Percentiles rank a stretch among this genome's conserved stretches.
Conservation (phyloP, 2,797 vertebrate genomes). For the Vultur gryphus region DNA sequence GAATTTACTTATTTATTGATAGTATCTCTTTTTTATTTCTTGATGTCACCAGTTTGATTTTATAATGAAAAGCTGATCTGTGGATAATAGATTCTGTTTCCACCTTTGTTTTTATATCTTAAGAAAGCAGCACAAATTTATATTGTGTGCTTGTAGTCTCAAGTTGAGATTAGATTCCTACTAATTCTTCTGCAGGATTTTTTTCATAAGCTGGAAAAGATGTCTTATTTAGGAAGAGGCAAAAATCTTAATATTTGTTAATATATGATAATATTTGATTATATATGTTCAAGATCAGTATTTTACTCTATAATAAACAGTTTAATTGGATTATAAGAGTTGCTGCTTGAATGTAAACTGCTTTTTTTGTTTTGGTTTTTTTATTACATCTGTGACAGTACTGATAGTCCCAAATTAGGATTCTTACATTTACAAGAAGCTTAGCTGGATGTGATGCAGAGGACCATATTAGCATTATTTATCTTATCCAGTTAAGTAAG, state of each 20-base stretch:
- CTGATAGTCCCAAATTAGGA: background rate
- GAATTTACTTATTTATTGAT: background rate
- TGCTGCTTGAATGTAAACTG: background rate
- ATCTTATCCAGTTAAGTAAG: background rate
- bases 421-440: background rate
- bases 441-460: background rate
- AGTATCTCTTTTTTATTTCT: background rate
- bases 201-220: background rate
- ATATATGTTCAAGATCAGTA: background rate
- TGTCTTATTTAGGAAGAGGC: background rate
- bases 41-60: background rate
- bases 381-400: background rate
- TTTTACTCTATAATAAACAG: background rate
- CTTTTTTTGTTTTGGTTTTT: background rate
- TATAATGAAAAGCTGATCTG: background rate
- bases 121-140: background rate
- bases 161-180: background rate
- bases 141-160: background rate
- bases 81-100: background rate
- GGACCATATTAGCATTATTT: background rate
- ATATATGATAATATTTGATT: background rate
- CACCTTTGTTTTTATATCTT: background rate
- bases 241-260: background rate
- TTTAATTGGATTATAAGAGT: background rate
- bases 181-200: background rate